phyloP scores from a whole-genome alignment of 1,140 invertebrate species.

The Melanaphis sacchari region DNA sequence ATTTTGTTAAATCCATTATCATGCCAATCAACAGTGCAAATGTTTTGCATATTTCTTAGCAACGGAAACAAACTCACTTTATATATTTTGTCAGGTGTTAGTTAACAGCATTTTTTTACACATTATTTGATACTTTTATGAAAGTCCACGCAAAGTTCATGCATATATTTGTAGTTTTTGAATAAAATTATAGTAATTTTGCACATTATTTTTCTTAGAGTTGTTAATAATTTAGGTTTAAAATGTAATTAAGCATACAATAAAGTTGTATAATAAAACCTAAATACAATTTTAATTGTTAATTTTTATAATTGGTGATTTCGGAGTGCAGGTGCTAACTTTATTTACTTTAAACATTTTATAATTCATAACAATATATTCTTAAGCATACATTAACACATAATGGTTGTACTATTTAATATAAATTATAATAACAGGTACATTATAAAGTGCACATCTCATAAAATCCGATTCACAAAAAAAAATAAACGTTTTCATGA shows the following conservation, averaged over 20 bases:
- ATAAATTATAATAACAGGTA: neutral
- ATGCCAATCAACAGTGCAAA: neutral
- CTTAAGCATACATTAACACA: neutral
- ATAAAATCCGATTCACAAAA: neutral
- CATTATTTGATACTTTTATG: neutral
- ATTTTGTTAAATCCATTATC: neutral
- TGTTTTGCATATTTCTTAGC: constrained; percentile 27
- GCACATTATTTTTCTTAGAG: neutral
- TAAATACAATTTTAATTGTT: neutral
- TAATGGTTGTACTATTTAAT: neutral
- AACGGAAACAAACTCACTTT: neutral
- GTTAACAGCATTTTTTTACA: constrained; percentile 8
- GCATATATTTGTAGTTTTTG: neutral
- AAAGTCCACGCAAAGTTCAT: neutral
- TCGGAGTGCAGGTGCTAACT: neutral
- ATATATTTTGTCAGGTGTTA: neutral
- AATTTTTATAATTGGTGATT: neutral
- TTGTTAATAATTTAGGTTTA: neutral
- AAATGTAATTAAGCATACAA: neutral
- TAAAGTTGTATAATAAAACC: neutral
- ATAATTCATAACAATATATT: neutral
- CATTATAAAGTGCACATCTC: neutral
- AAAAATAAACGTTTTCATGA: neutral
- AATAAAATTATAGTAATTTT: neutral
- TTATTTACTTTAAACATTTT: neutral